Evolutionary conservation across 2,888 invertebrate genomes (phyloP).

Genomic region (Sceliomorpha sp.): DNA sequence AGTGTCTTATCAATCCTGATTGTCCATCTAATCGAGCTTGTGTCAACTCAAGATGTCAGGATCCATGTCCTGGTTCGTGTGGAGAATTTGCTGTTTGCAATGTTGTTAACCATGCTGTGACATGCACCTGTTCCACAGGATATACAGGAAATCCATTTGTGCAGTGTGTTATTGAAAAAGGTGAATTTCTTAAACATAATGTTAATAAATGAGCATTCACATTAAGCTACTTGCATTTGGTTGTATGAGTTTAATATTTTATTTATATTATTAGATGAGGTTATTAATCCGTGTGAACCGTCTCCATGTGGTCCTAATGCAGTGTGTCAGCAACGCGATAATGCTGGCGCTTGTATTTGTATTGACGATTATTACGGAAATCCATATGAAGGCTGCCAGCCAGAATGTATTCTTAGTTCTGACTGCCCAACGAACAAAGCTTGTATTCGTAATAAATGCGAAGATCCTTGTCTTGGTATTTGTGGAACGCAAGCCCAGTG

Average conservation of each 20-base stretch:
- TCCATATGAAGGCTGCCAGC: conserved; percentile 92
- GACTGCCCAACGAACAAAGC: conserved; percentile 92
- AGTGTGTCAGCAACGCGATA: conserved; percentile 87
- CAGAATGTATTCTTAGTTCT: conserved; percentile 92
- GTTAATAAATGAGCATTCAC: conserved; percentile 13
- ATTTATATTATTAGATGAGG: conserved; percentile 79
- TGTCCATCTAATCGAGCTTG: conserved; percentile 84
- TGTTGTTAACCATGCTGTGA: conserved; percentile 89
- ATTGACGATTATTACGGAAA: conserved; percentile 91
- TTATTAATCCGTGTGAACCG: conserved; percentile 89
- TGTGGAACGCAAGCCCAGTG: conserved; percentile 93
- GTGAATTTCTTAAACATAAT: conserved; percentile 64
- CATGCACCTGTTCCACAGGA: conserved; percentile 88
- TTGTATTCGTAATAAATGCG: conserved; percentile 91
- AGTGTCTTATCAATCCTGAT: conserved; percentile 88
- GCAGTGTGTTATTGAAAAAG: conserved; percentile 63
- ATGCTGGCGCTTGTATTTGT: conserved; percentile 90
- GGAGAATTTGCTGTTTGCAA: conserved; percentile 90
- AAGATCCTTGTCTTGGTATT: conserved; percentile 92
- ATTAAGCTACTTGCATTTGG: too few relatives aligned
- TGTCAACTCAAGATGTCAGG: conserved; percentile 89
- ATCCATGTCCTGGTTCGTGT: conserved; percentile 91
- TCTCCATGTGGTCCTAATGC: conserved; percentile 94
- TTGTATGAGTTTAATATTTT: too few relatives aligned
- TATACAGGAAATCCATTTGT: conserved; percentile 86